Evolutionary conservation across 2,113 vertebrate species (phyloP), one percentile per base, ranked within the genome.

Genomic region (Xiphophorus couchianus): DNA sequence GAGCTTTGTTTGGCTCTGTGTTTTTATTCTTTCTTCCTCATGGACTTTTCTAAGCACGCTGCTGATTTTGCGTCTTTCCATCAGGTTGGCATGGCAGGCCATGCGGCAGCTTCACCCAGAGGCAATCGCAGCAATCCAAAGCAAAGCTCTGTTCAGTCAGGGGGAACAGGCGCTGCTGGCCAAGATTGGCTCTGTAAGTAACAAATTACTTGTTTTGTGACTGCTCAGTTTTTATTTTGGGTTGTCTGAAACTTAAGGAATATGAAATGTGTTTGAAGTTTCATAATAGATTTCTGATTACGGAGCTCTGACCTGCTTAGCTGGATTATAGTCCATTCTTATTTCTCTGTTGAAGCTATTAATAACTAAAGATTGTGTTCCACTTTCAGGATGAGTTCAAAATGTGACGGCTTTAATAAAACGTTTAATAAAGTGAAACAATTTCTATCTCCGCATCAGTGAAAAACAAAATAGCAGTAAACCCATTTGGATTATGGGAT

Each of bases 91-190:
- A 5, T 99, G 97, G 93, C 97, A 98, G 92, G 97, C 97, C 62
- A 98, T 99, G 96, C 93, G 97, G 12, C 97, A 98, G 91, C 95
- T 99, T 67, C 97, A 98, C 82, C 97, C 97, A 0, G 97, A 99
- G 84, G 97, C 97, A 71, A 97, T 98, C 17, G 96, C 97, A 0
- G 96, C 97, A 33, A 97, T 98, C 81, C 97, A 98, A 94, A 97
- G 96, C 87, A 99, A 98, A 90, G 96, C 97, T 12, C 95, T 99
- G 1, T 99, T 97, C 85, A 97, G 96, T 93, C 98, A 97, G 82
- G 91, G 95, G 1, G 97, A 99, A 83, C 97, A 99, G 83, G 95
- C 95, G 44, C 92, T 98, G 71, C 91, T 99, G 30, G 95, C 93
- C 80, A 97, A 96, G 83, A 96, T 99, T 72, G 95, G 95, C 76